These are phyloP conservation scores for Melanotaenia parkinsoni DNA, from an alignment of 2,797 vertebrate genomes.

Conservation along the genomic window DNA sequence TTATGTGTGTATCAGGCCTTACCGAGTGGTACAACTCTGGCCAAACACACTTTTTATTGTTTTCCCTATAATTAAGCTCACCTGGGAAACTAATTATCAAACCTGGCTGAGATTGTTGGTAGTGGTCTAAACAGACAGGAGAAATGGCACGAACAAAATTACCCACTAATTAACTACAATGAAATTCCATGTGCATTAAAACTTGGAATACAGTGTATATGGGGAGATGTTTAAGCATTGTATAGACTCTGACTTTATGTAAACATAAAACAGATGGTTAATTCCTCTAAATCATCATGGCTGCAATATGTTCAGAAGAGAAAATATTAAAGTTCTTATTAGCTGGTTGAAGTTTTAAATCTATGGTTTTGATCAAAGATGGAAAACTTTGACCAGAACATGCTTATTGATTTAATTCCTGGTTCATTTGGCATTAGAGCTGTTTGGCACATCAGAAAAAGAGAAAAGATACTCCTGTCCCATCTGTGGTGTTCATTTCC, in stretches of 20 bases:
- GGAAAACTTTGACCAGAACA: slow-evolving; percentile 41
- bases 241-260: slow-evolving; percentile 6
- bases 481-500: slow-evolving; percentile 44
- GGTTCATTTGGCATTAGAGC: slow-evolving; percentile 45
- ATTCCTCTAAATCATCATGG: background rate
- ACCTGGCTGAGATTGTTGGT: too few relatives aligned
- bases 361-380: slow-evolving; percentile 29
- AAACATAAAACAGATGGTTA: background rate
- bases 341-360: slow-evolving; percentile 20
- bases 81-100: too few relatives aligned
- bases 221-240: slow-evolving; percentile 14
- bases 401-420: slow-evolving; percentile 52
- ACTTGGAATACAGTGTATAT: background rate
- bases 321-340: slow-evolving; percentile 30
- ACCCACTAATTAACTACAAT: too few relatives aligned
- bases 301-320: slow-evolving; percentile 15
- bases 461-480: slow-evolving; percentile 15
- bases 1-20: too few relatives aligned
- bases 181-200: background rate
- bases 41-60: too few relatives aligned
- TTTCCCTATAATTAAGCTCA: too few relatives aligned
- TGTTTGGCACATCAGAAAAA: slow-evolving; percentile 34
- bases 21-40: too few relatives aligned
- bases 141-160: too few relatives aligned
- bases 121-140: too few relatives aligned